These are phyloP conservation scores for Atopsyche davidsoni DNA, from an alignment of 1,140 invertebrate genomes.

Conservation along the genomic window DNA sequence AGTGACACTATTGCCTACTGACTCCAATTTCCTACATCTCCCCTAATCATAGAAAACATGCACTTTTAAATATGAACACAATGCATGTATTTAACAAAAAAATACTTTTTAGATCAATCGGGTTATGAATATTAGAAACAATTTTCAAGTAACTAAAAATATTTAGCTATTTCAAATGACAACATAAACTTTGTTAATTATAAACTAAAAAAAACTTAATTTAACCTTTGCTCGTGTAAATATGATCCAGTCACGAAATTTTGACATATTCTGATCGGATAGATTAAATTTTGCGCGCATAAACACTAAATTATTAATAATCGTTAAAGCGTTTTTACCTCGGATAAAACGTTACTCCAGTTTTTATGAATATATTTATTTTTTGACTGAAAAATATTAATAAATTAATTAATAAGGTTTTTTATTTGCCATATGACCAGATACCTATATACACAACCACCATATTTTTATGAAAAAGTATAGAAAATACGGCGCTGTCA, in stretches of 20 bases:
- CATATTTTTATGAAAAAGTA: neutral
- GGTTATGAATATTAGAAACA: neutral
- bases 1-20: neutral
- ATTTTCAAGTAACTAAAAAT: neutral
- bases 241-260: too few species aligned
- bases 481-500: constrained; percentile 19
- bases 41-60: neutral
- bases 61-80: neutral
- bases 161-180: neutral
- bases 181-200: neutral
- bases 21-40: too few species aligned
- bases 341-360: neutral
- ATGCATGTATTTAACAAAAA: neutral
- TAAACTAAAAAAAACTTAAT: neutral
- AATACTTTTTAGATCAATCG: neutral
- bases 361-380: neutral
- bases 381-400: neutral
- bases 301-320: neutral
- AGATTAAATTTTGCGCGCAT: neutral
- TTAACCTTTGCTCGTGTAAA: neutral
- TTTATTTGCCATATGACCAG: neutral
- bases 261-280: neutral
- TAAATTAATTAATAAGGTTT: neutral
- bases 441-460: neutral
- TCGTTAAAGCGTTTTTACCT: neutral